Conservation (phyloP, 1,140 invertebrate species). For the Ctenoplectra terminalis region DNA sequence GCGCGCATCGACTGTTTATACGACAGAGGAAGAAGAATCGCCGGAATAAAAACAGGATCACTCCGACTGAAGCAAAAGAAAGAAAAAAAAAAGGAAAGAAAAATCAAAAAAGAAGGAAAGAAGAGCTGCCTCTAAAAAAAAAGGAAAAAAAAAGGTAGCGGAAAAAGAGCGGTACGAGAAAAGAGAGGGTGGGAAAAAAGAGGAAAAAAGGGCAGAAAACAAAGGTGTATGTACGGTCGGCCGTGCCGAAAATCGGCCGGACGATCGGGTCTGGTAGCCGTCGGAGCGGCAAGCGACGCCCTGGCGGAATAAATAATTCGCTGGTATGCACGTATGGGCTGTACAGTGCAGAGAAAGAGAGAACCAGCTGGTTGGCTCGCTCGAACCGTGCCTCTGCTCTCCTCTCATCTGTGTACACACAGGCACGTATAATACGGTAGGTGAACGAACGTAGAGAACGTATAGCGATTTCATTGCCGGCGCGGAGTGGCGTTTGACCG, state of each 20-base stretch:
- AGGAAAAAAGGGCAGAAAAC: slow-evolving; percentile 52
- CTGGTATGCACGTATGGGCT: slow-evolving; percentile 55
- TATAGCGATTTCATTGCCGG: slow-evolving; percentile 75
- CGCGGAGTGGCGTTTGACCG: slow-evolving; percentile 76
- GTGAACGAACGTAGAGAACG: slow-evolving; percentile 53
- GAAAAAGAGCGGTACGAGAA: slow-evolving; percentile 23
- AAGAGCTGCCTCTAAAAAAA: background rate
- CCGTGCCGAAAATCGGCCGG: slow-evolving; percentile 69
- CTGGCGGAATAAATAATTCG: slow-evolving; percentile 70
- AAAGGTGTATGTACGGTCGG: slow-evolving; percentile 66
- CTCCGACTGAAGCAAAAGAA: background rate
- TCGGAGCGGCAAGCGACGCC: slow-evolving; percentile 67
- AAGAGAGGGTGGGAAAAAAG: background rate
- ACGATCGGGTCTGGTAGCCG: slow-evolving; percentile 66
- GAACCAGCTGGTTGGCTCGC: background rate
- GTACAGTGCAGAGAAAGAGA: slow-evolving; percentile 11
- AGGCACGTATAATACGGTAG: slow-evolving; percentile 45
- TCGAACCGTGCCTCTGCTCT: background rate
- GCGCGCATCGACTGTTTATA: slow-evolving; percentile 29
- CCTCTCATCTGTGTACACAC: slow-evolving; percentile 21
- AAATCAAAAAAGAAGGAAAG: slow-evolving; percentile 18
- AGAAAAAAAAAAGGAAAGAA: background rate
- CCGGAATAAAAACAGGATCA: slow-evolving; percentile 6
- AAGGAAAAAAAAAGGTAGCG: background rate
- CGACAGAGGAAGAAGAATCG: slow-evolving; percentile 50